A percentile compares a stretch with the other conserved stretches of the same genome.
Evolutionary conservation across 2,113 vertebrate genomes (phyloP).

Genomic region (Barnardius zonarius): DNA sequence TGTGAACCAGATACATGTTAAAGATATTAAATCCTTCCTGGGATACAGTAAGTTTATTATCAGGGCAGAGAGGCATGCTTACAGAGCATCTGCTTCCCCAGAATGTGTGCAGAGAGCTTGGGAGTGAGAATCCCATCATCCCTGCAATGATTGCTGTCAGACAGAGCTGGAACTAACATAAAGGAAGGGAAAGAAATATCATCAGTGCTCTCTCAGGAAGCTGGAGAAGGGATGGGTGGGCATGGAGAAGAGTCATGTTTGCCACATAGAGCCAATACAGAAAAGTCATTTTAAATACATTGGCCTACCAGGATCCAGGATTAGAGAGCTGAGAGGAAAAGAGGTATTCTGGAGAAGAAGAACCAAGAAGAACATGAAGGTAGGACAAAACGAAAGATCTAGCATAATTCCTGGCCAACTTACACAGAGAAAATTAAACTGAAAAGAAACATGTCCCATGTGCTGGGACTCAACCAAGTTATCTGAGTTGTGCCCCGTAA

Average conservation of each 20-base stretch:
- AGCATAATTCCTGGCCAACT: neutral
- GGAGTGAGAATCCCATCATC: neutral
- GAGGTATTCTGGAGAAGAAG: neutral
- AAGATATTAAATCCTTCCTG: neutral
- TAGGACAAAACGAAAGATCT: neutral
- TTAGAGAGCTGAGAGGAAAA: neutral
- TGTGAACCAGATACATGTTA: neutral
- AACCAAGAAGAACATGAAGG: neutral
- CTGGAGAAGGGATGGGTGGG: neutral
- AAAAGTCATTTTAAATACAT: neutral
- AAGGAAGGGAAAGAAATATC: neutral
- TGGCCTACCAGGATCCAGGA: neutral
- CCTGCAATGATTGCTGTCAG: neutral
- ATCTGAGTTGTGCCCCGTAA: neutral
- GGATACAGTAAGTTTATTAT: neutral
- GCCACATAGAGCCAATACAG: neutral
- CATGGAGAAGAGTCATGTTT: neutral
- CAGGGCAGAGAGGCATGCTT: neutral
- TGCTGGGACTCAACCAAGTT: neutral
- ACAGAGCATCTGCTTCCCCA: neutral
- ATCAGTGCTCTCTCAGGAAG: neutral
- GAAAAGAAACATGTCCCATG: neutral
- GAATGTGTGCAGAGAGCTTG: neutral
- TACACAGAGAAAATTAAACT: neutral
- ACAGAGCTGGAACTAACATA: neutral